Evolutionary conservation across 2,113 vertebrate genomes (phyloP).

Genomic region (Oxygymnocypris stewartii): DNA sequence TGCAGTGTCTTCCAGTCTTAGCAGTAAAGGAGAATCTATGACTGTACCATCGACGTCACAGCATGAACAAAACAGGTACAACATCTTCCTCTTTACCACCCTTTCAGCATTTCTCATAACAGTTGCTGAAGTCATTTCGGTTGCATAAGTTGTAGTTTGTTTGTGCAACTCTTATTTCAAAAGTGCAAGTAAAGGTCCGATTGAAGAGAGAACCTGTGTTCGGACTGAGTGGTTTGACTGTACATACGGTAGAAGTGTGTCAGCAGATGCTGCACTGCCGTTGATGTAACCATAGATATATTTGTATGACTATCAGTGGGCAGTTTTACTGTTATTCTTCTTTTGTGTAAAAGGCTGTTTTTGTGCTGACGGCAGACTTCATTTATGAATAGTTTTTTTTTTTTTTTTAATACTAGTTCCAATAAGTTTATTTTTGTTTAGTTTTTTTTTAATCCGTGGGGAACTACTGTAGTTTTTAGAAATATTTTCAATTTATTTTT

Average conservation of each 20-base stretch:
- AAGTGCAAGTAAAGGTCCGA: background rate
- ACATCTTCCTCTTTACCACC: background rate
- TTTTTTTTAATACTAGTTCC: background rate
- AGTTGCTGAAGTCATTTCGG: background rate
- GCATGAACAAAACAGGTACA: conserved; percentile 77
- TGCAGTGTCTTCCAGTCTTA: conserved; percentile 73
- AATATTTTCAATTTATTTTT: no score
- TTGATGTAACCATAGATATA: background rate
- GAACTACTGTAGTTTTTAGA: no score
- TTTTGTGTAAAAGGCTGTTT: background rate
- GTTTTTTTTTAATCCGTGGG: no score
- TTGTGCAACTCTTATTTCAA: background rate
- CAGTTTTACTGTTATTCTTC: background rate
- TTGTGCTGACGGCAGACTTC: background rate
- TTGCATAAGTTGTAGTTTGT: background rate
- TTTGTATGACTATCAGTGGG: background rate
- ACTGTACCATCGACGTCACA: conserved; percentile 71
- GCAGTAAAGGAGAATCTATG: conserved; percentile 78
- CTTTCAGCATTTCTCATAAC: background rate
- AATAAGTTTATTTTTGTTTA: no score
- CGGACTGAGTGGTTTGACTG: background rate
- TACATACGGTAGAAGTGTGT: background rate
- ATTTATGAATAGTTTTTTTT: background rate
- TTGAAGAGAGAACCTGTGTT: background rate
- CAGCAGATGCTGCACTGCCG: background rate